phyloP scores from a whole-genome alignment of 92 coral and sea anemone genomes.

The Pocillopora meandrina region DNA sequence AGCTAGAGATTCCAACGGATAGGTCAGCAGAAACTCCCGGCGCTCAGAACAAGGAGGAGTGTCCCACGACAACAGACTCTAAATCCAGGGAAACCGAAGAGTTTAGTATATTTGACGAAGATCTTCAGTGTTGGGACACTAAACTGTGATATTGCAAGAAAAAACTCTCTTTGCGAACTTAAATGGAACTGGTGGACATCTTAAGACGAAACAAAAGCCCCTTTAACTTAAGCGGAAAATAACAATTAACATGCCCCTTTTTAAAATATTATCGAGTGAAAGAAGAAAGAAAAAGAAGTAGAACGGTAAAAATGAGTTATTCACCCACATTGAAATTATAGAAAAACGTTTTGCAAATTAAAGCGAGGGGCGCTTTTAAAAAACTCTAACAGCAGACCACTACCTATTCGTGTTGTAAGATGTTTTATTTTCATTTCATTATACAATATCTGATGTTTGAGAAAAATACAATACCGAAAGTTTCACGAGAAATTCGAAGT shows the following conservation, averaged over 20 bases:
- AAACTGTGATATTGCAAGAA: slow-evolving; percentile 5
- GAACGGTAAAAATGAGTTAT: too few species aligned
- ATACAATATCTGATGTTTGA: too few species aligned
- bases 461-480: too few species aligned
- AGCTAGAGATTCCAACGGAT: neutral
- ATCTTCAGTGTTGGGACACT: slow-evolving; percentile 15
- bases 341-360: too few species aligned
- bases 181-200: neutral
- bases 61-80: neutral
- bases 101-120: neutral
- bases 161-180: neutral
- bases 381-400: too few species aligned
- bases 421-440: neutral
- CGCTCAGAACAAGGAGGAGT: neutral
- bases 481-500: too few species aligned
- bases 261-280: too few species aligned
- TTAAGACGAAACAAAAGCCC: neutral
- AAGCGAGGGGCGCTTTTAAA: too few species aligned
- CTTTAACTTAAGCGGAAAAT: neutral
- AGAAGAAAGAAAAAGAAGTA: too few species aligned
- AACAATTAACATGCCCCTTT: too few species aligned
- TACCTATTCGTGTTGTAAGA: too few species aligned
- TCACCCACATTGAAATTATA: too few species aligned
- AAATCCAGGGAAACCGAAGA: neutral
- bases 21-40: neutral